phyloP scores from a whole-genome alignment of 1,140 invertebrate species.

The Anadara kagoshimensis region DNA sequence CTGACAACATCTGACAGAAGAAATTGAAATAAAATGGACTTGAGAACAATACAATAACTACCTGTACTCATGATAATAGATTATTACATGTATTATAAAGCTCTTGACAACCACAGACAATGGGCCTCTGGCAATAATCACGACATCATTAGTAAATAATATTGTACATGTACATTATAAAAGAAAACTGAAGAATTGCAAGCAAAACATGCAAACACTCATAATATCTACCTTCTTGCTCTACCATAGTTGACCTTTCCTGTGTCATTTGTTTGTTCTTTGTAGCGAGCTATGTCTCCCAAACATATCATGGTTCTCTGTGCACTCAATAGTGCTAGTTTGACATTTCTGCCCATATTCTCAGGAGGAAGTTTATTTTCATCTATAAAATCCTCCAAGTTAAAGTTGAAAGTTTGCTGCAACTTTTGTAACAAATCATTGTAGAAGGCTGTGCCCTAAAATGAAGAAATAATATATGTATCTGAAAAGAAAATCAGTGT shows the following conservation, averaged over 20 bases:
- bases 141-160: no score
- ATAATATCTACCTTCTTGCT: slow-evolving; percentile 81
- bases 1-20: no score
- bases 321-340: slow-evolving; percentile 86
- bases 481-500: neutral
- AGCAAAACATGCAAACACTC: no score
- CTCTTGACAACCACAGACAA: no score
- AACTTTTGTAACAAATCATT: slow-evolving; percentile 84
- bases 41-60: no score
- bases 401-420: slow-evolving; percentile 84
- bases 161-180: no score
- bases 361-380: slow-evolving; percentile 76
- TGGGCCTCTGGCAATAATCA: no score
- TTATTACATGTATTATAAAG: no score
- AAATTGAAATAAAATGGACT: no score
- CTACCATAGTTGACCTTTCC: slow-evolving; percentile 85
- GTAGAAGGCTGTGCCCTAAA: slow-evolving; percentile 83
- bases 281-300: slow-evolving; percentile 93
- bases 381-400: slow-evolving; percentile 80
- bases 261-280: slow-evolving; percentile 86
- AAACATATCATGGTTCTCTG: slow-evolving; percentile 92
- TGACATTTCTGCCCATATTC: slow-evolving; percentile 79
- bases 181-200: no score
- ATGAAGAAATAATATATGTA: slow-evolving; percentile 11
- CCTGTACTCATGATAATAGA: no score